phyloP scores from a whole-genome alignment of 2,113 vertebrate species.

The Ctenodactylus gundi region DNA sequence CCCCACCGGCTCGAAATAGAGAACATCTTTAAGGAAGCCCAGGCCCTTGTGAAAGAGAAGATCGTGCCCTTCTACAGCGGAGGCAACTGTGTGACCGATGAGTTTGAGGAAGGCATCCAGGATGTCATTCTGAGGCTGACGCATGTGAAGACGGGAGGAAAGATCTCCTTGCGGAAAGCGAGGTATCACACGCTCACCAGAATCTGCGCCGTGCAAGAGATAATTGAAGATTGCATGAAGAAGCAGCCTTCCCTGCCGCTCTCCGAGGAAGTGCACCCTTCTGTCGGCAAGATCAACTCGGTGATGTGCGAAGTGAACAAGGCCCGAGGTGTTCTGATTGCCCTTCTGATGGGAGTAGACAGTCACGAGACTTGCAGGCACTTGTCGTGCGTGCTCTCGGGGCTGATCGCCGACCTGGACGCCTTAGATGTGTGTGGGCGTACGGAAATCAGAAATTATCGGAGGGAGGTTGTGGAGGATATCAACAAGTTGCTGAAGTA shows the following conservation, averaged over 20 bases:
- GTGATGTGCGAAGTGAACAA: constrained; percentile 96
- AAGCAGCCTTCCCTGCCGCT: constrained; percentile 93
- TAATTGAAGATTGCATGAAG: constrained; percentile 89
- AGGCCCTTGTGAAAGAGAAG: constrained; percentile 88
- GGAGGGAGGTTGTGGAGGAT: constrained; percentile 96
- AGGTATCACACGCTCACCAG: constrained; percentile 93
- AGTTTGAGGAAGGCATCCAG: constrained; percentile 94
- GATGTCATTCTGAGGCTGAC: constrained; percentile 92
- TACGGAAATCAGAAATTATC: constrained; percentile 92
- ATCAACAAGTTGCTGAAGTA: constrained; percentile 95
- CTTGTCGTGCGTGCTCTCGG: constrained; percentile 93
- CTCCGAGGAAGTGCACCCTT: constrained; percentile 91
- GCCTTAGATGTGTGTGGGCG: constrained; percentile 94
- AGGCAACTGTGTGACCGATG: constrained; percentile 85
- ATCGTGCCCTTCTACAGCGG: constrained; percentile 89
- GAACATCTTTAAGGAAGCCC: constrained; percentile 90
- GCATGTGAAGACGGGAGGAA: constrained; percentile 95
- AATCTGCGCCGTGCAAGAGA: constrained; percentile 94
- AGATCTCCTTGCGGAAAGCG: constrained; percentile 92
- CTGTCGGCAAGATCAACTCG: constrained; percentile 93
- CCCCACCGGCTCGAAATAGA: constrained; percentile 92
- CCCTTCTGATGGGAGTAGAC: constrained; percentile 93
- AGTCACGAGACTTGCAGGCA: constrained; percentile 93
- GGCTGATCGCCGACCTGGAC: constrained; percentile 94
- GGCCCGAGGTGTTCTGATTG: constrained; percentile 93